Conservation (phyloP, 37 sponge, comb jelly and placozoan genomes). For the Halichondria panicea region DNA sequence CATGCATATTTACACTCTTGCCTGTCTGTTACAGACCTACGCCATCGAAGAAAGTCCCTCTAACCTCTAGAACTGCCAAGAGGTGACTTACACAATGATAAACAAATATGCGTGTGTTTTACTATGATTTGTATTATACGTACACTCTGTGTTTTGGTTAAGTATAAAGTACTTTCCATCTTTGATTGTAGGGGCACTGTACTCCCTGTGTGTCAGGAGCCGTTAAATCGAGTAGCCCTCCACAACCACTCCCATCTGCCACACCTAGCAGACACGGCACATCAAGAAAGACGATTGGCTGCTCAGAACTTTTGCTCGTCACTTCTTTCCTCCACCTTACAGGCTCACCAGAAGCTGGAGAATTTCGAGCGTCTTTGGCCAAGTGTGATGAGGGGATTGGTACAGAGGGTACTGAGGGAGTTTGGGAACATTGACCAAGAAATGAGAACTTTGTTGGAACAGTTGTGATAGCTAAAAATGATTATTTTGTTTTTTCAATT, state of each 20-base stretch:
- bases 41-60: no score
- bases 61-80: no score
- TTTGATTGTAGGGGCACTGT: no score
- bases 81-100: no score
- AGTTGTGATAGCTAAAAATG: conserved; percentile 9
- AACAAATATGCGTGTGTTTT: no score
- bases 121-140: no score
- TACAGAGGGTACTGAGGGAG: conserved; percentile 17
- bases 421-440: conserved; percentile 15
- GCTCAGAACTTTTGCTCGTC: conserved; percentile 7
- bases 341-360: conserved; percentile 17
- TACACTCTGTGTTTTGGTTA: no score
- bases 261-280: conserved; percentile 2
- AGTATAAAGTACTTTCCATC: no score
- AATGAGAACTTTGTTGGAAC: conserved; percentile 25
- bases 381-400: conserved; percentile 11
- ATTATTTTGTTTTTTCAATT: no score
- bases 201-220: conserved; percentile 11
- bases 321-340: conserved; percentile 35
- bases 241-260: conserved; percentile 7
- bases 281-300: not conserved
- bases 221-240: conserved; percentile 10
- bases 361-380: conserved; percentile 59
- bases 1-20: no score
- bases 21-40: no score